A percentile compares a stretch with the other conserved stretches of the same genome.
Evolutionary conservation across 2,888 invertebrate species (phyloP).

Genomic region (Thera obeliscata): DNA sequence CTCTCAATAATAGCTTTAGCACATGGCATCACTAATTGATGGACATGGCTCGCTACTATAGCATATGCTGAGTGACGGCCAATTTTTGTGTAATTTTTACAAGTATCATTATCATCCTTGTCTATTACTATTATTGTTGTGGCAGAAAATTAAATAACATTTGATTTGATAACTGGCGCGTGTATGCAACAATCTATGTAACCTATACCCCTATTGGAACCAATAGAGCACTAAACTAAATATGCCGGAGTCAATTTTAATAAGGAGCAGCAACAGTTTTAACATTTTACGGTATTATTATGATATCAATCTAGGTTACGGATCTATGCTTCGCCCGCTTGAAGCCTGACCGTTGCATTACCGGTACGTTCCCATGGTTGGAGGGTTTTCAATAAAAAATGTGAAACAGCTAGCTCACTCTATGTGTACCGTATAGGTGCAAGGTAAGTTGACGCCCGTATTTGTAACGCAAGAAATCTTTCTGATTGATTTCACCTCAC

Average conservation of each 20-base stretch:
- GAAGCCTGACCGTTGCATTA: conserved; percentile 22
- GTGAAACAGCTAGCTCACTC: conserved; percentile 1
- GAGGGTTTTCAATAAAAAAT: conserved; percentile 16
- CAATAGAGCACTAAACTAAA: conserved; percentile 35
- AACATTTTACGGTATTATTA: conserved; percentile 30
- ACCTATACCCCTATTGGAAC: conserved; percentile 12
- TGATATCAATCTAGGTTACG: conserved; percentile 30
- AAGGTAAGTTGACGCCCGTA: background rate
- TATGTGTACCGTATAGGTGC: conserved; percentile 8
- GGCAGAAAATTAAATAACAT: too few relatives aligned
- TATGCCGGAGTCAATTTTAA: conserved; percentile 13
- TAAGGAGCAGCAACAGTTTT: conserved; percentile 20
- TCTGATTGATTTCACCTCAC: conserved; percentile 1
- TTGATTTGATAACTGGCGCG: too few relatives aligned
- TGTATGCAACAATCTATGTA: conserved; percentile 29
- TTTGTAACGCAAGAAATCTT: conserved; percentile 9
- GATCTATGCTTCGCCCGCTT: conserved; percentile 12
- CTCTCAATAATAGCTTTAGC: conserved; percentile 30
- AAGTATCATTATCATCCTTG: too few relatives aligned
- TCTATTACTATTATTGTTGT: too few relatives aligned
- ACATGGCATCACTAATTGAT: conserved; percentile 25
- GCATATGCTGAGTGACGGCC: too few relatives aligned
- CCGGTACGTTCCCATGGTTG: conserved; percentile 18
- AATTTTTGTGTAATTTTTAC: too few relatives aligned
- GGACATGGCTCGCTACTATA: too few relatives aligned